These are phyloP conservation scores for Myotis davidii DNA, from an alignment of 2,113 vertebrate genomes.

Conservation along the genomic window DNA sequence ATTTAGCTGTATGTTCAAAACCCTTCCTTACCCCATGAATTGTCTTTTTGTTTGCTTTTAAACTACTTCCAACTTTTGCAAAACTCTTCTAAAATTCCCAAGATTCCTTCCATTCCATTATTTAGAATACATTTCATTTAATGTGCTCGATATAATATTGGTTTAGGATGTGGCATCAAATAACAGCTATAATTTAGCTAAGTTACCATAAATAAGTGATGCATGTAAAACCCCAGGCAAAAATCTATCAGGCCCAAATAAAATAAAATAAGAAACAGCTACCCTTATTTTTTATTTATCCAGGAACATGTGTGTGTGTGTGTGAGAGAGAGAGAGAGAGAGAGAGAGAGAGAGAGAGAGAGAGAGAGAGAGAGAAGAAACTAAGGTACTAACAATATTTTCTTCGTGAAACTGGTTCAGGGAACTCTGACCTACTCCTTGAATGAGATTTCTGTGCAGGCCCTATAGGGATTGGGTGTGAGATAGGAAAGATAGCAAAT, in stretches of 20 bases:
- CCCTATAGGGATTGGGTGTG: neutral
- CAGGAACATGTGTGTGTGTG: neutral
- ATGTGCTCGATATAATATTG: neutral
- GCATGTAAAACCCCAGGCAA: neutral
- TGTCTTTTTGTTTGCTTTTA: neutral
- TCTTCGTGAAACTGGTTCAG: neutral
- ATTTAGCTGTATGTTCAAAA: neutral
- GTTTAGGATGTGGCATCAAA: neutral
- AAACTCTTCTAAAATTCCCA: neutral
- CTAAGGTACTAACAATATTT: neutral
- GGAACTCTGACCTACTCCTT: neutral
- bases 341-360: neutral
- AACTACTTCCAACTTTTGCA: neutral
- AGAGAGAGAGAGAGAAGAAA: neutral
- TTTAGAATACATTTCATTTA: neutral
- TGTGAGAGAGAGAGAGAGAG: neutral
- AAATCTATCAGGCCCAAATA: neutral
- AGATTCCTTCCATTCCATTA: neutral
- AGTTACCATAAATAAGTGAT: neutral
- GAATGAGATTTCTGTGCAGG: neutral
- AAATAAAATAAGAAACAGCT: neutral
- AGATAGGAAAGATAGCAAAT: neutral
- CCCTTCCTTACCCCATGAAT: neutral
- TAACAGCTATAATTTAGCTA: neutral
- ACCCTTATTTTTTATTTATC: neutral